phyloP scores from a whole-genome alignment of 2,113 vertebrate genomes.

The Plotosus lineatus region DNA sequence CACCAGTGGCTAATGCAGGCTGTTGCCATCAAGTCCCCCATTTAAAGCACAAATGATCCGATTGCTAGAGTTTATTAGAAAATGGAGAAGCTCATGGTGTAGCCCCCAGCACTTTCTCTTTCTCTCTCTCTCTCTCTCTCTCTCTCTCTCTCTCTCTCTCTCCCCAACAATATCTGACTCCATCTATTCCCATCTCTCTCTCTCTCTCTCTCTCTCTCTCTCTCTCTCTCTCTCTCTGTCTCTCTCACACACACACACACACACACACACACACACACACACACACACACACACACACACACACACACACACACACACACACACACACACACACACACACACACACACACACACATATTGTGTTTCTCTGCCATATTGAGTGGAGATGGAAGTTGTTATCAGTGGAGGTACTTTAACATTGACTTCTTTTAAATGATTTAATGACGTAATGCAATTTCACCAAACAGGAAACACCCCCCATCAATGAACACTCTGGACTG shows the following conservation, averaged over 20 bases:
- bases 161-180: constrained; percentile 23
- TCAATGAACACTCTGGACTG: constrained; percentile 63
- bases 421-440: constrained; percentile 71
- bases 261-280: not conserved
- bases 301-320: too few species aligned
- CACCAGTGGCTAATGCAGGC: constrained; percentile 77
- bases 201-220: constrained; percentile 54
- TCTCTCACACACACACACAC: not conserved
- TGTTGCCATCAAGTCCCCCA: constrained; percentile 77
- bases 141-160: constrained; percentile 36
- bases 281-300: not conserved
- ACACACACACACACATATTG: constrained; percentile 17
- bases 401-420: constrained; percentile 68
- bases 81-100: constrained; percentile 68
- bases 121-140: constrained; percentile 39
- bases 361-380: constrained; percentile 53
- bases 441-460: constrained; percentile 66
- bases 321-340: too few species aligned
- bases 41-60: constrained; percentile 81
- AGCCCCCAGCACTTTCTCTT: constrained; percentile 44
- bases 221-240: constrained; percentile 47
- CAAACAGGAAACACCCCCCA: constrained; percentile 71
- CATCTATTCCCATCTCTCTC: constrained; percentile 49
- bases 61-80: constrained; percentile 81
- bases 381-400: constrained; percentile 72